These are phyloP conservation scores for Protophormia terraenovae DNA, from an alignment of 2,888 invertebrate species.

Conservation along the genomic window DNA sequence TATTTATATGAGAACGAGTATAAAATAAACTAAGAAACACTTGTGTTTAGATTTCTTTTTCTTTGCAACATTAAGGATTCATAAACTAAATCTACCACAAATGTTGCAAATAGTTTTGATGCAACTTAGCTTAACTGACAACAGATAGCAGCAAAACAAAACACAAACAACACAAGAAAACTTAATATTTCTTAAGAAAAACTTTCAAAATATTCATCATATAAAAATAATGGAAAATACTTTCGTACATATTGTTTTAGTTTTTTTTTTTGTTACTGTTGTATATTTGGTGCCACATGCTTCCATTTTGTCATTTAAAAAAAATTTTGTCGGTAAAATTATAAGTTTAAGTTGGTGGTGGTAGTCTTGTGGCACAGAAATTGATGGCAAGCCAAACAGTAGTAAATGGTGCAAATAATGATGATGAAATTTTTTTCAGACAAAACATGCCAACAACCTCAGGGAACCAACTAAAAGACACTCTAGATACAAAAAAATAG, in stretches of 20 bases:
- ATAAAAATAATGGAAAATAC: conserved; percentile 63
- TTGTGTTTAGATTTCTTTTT: conserved; percentile 53
- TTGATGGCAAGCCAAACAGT: conserved; percentile 6
- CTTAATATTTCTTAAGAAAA: conserved; percentile 26
- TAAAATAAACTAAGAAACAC: conserved; percentile 49
- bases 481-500: conserved; percentile 66
- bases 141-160: neutral
- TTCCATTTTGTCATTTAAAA: conserved; percentile 54
- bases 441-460: conserved; percentile 68
- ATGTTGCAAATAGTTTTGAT: conserved; percentile 65
- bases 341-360: conserved; percentile 4
- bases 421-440: conserved; percentile 62
- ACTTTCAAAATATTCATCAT: conserved; percentile 53
- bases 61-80: conserved; percentile 48
- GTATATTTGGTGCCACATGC: conserved; percentile 50
- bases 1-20: conserved; percentile 1
- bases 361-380: neutral
- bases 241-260: conserved; percentile 54
- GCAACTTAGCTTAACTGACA: conserved; percentile 40
- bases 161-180: neutral
- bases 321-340: conserved; percentile 40
- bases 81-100: conserved; percentile 66
- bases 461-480: conserved; percentile 71
- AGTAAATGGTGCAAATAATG: conserved; percentile 77
- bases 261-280: conserved; percentile 31